phyloP scores from a whole-genome alignment of 2,797 vertebrate genomes.

The Crax fasciolata region DNA sequence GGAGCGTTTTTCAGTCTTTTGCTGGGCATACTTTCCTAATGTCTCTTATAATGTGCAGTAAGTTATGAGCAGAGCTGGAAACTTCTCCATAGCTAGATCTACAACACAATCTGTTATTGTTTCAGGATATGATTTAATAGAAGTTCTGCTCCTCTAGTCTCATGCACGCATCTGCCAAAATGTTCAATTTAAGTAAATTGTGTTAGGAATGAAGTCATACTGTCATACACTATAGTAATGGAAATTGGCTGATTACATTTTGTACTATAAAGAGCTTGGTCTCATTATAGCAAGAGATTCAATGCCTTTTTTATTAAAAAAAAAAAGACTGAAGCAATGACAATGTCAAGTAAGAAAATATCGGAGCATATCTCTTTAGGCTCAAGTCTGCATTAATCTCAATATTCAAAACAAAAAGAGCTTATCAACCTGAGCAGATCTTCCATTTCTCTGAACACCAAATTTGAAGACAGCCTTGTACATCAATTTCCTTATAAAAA shows the following conservation, averaged over 20 bases:
- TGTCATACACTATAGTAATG: not conserved
- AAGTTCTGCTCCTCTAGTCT: not conserved
- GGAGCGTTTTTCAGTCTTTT: not conserved
- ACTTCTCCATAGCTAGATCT: not conserved
- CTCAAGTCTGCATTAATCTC: not conserved
- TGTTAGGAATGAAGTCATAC: constrained; percentile 41
- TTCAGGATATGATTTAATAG: constrained; percentile 34
- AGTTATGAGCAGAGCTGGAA: not conserved
- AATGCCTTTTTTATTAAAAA: not conserved
- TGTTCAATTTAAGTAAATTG: constrained; percentile 28
- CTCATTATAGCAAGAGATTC: not conserved
- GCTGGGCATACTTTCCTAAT: not conserved
- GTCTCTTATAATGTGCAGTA: not conserved
- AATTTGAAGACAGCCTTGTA: not conserved
- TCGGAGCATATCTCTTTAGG: not conserved
- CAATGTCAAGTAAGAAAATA: constrained; percentile 31
- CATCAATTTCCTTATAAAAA: not conserved
- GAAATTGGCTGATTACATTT: constrained; percentile 22
- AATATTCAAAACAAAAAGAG: not conserved
- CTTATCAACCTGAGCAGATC: not conserved
- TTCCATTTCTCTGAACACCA: not conserved
- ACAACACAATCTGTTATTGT: not conserved
- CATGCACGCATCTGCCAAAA: constrained; percentile 25
- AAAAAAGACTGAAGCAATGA: not conserved
- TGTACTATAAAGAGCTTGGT: not conserved